phyloP scores from a whole-genome alignment of 2,113 vertebrate genomes.

The Otus sunia region DNA sequence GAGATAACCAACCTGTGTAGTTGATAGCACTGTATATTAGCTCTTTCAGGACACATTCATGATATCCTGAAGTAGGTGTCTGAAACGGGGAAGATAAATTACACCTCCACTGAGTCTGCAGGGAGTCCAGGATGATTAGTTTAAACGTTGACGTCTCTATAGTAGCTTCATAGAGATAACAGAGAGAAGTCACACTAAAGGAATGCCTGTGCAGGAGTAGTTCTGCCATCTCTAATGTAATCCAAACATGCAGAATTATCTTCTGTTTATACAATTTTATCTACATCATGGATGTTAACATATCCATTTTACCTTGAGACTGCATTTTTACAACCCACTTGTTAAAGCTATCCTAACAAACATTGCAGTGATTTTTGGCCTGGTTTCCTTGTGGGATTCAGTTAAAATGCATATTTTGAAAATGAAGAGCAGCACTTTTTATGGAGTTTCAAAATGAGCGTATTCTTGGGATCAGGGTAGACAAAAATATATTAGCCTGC shows the following conservation, averaged over 20 bases:
- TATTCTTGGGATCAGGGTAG: background rate
- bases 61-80: conserved; percentile 41
- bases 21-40: background rate
- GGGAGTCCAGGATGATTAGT: conserved; percentile 27
- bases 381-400: background rate
- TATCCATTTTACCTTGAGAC: background rate
- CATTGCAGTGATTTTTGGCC: background rate
- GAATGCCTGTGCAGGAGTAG: background rate
- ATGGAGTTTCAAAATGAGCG: background rate
- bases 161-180: conserved; percentile 1
- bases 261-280: background rate
- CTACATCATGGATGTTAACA: background rate
- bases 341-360: background rate
- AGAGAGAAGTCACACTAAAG: background rate
- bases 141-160: conserved; percentile 31
- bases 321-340: background rate
- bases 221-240: background rate
- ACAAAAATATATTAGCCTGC: background rate
- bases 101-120: background rate
- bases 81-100: conserved; percentile 39
- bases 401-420: background rate
- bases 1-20: background rate
- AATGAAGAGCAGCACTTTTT: background rate
- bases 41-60: conserved; percentile 30
- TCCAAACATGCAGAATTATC: background rate